A percentile compares a stretch with the other conserved stretches of the same genome.
Conservation (phyloP, 2,888 invertebrate genomes). For the Danaus chrysippus region DNA sequence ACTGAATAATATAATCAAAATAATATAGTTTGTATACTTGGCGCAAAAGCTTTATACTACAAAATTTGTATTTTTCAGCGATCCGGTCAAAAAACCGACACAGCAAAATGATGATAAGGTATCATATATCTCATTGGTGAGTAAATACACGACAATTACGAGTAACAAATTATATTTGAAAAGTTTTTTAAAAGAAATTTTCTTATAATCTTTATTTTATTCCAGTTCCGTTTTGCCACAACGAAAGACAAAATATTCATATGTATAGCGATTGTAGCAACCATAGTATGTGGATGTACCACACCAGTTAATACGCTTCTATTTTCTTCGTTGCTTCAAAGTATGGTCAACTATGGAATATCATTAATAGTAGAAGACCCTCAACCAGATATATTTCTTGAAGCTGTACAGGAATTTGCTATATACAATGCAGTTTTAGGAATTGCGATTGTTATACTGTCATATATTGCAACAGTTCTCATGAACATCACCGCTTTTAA, state of each 20-base stretch:
- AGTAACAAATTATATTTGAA: too few species aligned
- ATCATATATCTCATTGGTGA: too few species aligned
- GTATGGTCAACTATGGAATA: conserved; percentile 78
- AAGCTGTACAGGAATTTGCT: conserved; percentile 77
- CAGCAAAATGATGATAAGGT: too few species aligned
- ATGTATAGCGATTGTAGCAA: conserved; percentile 76
- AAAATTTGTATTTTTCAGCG: neutral
- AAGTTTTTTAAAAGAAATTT: too few species aligned
- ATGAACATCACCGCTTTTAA: conserved; percentile 86
- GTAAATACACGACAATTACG: too few species aligned
- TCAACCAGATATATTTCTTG: conserved; percentile 63
- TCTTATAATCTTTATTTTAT: neutral
- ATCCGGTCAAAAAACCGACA: neutral
- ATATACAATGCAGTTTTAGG: conserved; percentile 82
- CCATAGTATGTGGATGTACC: conserved; percentile 79
- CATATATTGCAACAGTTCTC: conserved; percentile 81
- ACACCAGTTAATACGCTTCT: conserved; percentile 84
- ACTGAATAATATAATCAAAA: too few species aligned
- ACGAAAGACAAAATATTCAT: conserved; percentile 78
- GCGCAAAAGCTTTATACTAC: neutral
- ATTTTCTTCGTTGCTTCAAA: conserved; percentile 81
- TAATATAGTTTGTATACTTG: neutral
- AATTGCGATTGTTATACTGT: conserved; percentile 76
- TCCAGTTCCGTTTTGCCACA: conserved; percentile 83
- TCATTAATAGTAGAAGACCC: conserved; percentile 39